phyloP scores from a whole-genome alignment of 2,888 invertebrate species.

The Scaptomyza tumidula region DNA sequence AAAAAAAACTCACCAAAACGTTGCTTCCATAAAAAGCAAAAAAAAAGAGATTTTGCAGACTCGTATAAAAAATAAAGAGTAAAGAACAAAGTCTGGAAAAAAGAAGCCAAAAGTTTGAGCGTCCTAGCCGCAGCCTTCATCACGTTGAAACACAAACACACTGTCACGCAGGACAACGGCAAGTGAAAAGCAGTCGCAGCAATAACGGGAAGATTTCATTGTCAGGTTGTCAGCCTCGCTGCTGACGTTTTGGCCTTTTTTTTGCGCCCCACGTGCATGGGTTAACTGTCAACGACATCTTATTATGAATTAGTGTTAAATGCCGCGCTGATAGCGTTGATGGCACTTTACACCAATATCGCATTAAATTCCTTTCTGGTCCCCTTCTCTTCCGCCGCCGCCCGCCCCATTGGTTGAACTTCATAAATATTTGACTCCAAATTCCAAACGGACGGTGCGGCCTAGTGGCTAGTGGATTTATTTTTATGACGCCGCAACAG shows the following conservation, averaged over 20 bases:
- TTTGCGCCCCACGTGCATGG: constrained; percentile 60
- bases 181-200: constrained; percentile 10
- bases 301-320: constrained; percentile 82
- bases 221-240: constrained; percentile 47
- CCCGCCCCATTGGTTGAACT: constrained; percentile 17
- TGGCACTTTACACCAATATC: constrained; percentile 67
- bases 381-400: neutral
- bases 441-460: constrained; percentile 21
- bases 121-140: constrained; percentile 58
- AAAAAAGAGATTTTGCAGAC: constrained; percentile 25
- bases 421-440: constrained; percentile 66
- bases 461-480: constrained; percentile 65
- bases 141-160: constrained; percentile 51
- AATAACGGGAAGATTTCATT: constrained; percentile 60
- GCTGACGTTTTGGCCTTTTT: constrained; percentile 9
- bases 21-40: constrained; percentile 50
- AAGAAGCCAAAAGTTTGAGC: constrained; percentile 54
- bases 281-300: constrained; percentile 82
- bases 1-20: constrained; percentile 17
- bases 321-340: constrained; percentile 70
- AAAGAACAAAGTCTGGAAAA: constrained; percentile 8
- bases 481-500: constrained; percentile 64
- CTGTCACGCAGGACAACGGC: constrained; percentile 36
- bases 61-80: constrained; percentile 13
- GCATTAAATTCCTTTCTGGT: constrained; percentile 54